phyloP scores from a whole-genome alignment of 2,888 invertebrate species.

The Aspidapion aeneum region DNA sequence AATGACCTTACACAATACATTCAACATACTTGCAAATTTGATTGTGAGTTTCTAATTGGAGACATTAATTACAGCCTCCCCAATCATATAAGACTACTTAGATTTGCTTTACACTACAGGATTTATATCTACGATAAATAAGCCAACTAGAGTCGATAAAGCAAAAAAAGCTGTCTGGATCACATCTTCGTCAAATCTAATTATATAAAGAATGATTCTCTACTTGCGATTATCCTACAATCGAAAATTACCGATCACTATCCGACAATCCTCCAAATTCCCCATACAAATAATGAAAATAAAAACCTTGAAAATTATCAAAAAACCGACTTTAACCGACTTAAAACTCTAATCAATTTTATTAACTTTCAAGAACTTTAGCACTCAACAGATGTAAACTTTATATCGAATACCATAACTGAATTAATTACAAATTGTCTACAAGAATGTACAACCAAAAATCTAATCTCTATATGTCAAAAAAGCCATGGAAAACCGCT shows the following conservation, averaged over 20 bases:
- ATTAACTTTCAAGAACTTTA: not conserved
- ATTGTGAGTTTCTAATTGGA: too few relatives aligned
- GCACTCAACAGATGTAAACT: not conserved
- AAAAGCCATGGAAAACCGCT: not conserved
- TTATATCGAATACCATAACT: not conserved
- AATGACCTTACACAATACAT: not conserved
- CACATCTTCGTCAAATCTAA: not conserved
- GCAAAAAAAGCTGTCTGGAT: too few relatives aligned
- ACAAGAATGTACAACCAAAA: not conserved
- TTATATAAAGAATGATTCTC: not conserved
- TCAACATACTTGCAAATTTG: not conserved
- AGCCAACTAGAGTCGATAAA: not conserved
- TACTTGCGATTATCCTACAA: not conserved
- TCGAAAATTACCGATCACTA: not conserved
- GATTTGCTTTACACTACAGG: not conserved
- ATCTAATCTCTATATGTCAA: not conserved
- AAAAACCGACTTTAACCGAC: not conserved
- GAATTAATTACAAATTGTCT: not conserved
- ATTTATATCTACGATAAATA: not conserved
- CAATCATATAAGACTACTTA: not conserved
- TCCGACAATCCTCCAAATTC: not conserved
- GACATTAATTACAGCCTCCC: not conserved
- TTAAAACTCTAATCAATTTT: not conserved
- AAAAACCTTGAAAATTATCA: not conserved
- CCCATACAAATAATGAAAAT: not conserved